Conservation (phyloP, 2,888 invertebrate species). For the Epinotia ramella region DNA sequence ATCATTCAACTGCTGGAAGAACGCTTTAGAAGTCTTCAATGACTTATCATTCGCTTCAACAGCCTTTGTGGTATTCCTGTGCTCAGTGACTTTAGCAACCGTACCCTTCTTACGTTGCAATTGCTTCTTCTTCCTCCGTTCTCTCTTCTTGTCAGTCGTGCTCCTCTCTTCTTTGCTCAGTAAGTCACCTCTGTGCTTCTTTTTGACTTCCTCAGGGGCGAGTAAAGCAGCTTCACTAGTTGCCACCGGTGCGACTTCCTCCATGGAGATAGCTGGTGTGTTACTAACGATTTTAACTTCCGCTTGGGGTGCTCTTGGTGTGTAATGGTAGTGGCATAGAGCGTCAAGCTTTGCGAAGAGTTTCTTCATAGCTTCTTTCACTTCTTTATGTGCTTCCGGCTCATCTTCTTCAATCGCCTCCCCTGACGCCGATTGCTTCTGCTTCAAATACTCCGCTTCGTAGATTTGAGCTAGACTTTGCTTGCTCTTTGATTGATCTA, state of each 20-base stretch:
- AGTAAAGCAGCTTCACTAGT: slow-evolving; percentile 93
- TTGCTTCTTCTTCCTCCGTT: slow-evolving; percentile 93
- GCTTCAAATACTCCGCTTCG: slow-evolving; percentile 93
- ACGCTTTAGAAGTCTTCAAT: slow-evolving; percentile 89
- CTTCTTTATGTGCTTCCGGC: slow-evolving; percentile 91
- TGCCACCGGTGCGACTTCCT: slow-evolving; percentile 97
- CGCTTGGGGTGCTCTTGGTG: slow-evolving; percentile 93
- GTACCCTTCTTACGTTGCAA: slow-evolving; percentile 86
- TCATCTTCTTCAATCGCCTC: slow-evolving; percentile 86
- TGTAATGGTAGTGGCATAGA: slow-evolving; percentile 96
- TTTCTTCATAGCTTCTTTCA: slow-evolving; percentile 89
- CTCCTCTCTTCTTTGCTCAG: slow-evolving; percentile 92
- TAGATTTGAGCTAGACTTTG: slow-evolving; percentile 97
- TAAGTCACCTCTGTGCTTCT: slow-evolving; percentile 83
- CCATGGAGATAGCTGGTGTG: slow-evolving; percentile 95
- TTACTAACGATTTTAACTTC: slow-evolving; percentile 97
- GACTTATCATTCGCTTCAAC: slow-evolving; percentile 86
- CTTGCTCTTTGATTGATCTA: slow-evolving; percentile 98
- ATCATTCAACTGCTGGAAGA: slow-evolving; percentile 95
- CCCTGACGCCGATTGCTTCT: slow-evolving; percentile 85
- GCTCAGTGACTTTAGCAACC: slow-evolving; percentile 74
- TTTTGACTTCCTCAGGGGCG: slow-evolving; percentile 96
- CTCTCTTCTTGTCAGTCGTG: slow-evolving; percentile 94
- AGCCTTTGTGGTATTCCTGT: slow-evolving; percentile 85
- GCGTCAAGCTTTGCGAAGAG: slow-evolving; percentile 96